Evolutionary conservation across 2,888 invertebrate species (phyloP).

Genomic region (Fragum whitleyi): DNA sequence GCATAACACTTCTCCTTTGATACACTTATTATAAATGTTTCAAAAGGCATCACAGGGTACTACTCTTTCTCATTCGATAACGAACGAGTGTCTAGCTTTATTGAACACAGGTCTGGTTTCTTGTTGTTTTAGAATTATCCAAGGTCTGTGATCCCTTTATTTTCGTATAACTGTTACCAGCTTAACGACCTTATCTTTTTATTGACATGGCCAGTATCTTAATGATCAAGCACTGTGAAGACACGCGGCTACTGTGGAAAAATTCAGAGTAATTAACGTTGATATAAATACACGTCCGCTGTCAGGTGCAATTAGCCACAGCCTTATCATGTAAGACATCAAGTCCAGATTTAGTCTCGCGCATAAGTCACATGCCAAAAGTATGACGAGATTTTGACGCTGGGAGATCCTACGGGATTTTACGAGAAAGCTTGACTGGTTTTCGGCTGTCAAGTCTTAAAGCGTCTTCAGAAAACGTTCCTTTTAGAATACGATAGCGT

Average conservation of each 20-base stretch:
- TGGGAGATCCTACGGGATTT: constrained; percentile 21
- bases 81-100: too few species aligned
- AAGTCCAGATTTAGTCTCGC: background rate
- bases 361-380: constrained; percentile 3
- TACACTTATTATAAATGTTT: too few species aligned
- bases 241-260: constrained; percentile 10
- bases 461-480: background rate
- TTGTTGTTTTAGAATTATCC: too few species aligned
- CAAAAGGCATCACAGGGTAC: too few species aligned
- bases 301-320: constrained; percentile 19
- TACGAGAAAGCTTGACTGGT: background rate
- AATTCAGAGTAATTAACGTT: background rate
- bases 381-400: constrained; percentile 25
- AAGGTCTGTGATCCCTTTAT: too few species aligned
- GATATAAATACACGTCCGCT: constrained; percentile 12
- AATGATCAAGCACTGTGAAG: background rate
- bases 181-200: background rate
- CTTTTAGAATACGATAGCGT: too few species aligned
- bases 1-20: too few species aligned
- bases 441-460: constrained; percentile 2
- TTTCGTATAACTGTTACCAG: background rate
- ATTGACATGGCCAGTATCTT: background rate
- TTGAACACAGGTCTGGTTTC: too few species aligned
- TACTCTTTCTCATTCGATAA: too few species aligned
- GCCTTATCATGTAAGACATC: constrained; percentile 10